Evolutionary conservation across 2,113 vertebrate species (phyloP), one percentile per base, ranked within the genome.

Genomic region (Sylvia atricapilla): DNA sequence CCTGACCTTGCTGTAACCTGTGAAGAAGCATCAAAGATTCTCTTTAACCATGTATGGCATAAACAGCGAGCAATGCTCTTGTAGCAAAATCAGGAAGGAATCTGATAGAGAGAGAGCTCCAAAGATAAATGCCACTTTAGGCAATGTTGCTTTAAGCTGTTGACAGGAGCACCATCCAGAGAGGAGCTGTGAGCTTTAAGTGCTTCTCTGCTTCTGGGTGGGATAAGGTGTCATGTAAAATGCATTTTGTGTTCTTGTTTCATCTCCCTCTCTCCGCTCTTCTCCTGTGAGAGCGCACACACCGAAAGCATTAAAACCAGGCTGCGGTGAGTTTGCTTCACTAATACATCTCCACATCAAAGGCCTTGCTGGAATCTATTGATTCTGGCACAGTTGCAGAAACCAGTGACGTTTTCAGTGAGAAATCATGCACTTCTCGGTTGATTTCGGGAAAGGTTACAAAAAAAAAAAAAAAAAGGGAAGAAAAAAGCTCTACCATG

Each of bases 71-170:
- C 43, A 94, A n/a, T 4, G 10, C 0, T 0, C 56, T 66, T 19
- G 21, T 25, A 69, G 76, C 84, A 86, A 81, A 97, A 69, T 95
- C 84, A 93, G 95, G 94, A 96, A 94, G 91, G 91, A 96, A 93
- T 95, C 97, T 92, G 94, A 96, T 91, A 63, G 90, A 95, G 67
- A 63, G 90, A 95, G 67, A 95, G 87, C 68, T 88, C 82, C 85
- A 39, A 93, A 95, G 95, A 96, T 91, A 97, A 96, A 94, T 58
- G 89, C 79, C 85, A 91, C 91, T 97, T 96, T 67, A 94, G 95
- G 89, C 80, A 87, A 63, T 49, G 79, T 85, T 97, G 89, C 84
- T 92, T 87, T 87, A 78, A 94, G 85, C 87, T 97, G 95, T 94
- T 97, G 93, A 96, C 94, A 97, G 93, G 73, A 96, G 75, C 80